These are phyloP conservation scores for Berghia stephanieae DNA, from an alignment of 1,140 invertebrate species.

Conservation along the genomic window DNA sequence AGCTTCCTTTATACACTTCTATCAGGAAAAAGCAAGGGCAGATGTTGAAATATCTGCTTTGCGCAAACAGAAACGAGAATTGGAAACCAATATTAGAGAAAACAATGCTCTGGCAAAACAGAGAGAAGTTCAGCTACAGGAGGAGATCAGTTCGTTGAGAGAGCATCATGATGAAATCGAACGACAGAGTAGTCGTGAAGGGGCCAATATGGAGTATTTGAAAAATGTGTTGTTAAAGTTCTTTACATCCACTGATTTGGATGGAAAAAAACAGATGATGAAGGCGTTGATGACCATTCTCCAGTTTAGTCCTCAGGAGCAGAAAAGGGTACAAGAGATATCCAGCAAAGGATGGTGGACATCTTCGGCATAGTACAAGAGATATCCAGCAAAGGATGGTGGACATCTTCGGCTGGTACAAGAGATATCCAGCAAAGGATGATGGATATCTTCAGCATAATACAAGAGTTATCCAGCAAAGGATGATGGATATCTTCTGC, in stretches of 20 bases:
- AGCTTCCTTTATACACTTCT: conserved; percentile 81
- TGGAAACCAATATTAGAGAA: conserved; percentile 77
- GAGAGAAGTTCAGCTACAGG: conserved; percentile 71
- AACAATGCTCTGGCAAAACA: conserved; percentile 71
- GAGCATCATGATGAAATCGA: conserved; percentile 74
- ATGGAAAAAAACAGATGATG: conserved; percentile 81
- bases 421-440: neutral
- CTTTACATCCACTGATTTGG: conserved; percentile 71
- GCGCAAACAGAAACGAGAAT: conserved; percentile 76
- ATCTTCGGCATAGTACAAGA: too few relatives aligned
- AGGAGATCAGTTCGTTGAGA: conserved; percentile 71
- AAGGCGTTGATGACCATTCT: conserved; percentile 88
- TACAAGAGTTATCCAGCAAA: too few relatives aligned
- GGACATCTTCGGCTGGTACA: too few relatives aligned
- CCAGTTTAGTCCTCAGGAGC: conserved; percentile 80
- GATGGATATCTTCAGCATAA: conserved; percentile 27
- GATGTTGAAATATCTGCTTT: conserved; percentile 81
- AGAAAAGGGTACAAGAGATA: conserved; percentile 62
- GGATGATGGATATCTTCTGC: too few relatives aligned
- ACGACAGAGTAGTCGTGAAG: conserved; percentile 80
- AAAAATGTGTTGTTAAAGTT: conserved; percentile 90
- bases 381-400: too few relatives aligned
- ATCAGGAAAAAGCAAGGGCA: conserved; percentile 82
- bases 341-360: conserved; percentile 19
- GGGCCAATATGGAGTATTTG: conserved; percentile 87